Evolutionary conservation across 1,140 invertebrate genomes (phyloP).

Genomic region (Agrypnia vestita): DNA sequence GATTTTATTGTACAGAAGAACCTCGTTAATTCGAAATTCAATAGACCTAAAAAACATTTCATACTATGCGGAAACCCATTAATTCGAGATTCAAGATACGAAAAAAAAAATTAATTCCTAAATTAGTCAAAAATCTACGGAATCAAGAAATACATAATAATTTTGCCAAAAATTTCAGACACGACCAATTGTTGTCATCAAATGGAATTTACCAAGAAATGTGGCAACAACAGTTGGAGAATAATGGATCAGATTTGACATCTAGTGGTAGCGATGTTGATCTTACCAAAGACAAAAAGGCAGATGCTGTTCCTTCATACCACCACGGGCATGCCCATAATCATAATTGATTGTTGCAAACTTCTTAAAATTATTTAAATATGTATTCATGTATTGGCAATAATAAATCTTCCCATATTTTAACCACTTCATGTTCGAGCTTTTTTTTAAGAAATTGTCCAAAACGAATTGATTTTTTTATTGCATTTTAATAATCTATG

Average conservation of each 20-base stretch:
- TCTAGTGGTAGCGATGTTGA: constrained; percentile 43
- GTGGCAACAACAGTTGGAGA: constrained; percentile 90
- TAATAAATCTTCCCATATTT: too few relatives aligned
- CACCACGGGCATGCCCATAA: constrained; percentile 63
- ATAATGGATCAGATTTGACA: constrained; percentile 62
- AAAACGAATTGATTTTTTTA: too few relatives aligned
- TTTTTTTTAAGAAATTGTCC: too few relatives aligned
- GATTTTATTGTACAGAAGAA: background rate
- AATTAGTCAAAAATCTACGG: background rate
- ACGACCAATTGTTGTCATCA: constrained; percentile 83
- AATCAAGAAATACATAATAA: background rate
- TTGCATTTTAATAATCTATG: too few relatives aligned
- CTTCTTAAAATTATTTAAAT: too few relatives aligned
- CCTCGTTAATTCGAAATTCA: background rate
- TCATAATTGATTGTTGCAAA: constrained; percentile 22
- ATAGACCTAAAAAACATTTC: background rate
- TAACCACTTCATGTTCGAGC: too few relatives aligned
- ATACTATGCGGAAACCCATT: too few relatives aligned
- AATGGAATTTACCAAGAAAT: constrained; percentile 87
- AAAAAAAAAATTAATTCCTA: background rate
- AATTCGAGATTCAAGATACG: background rate
- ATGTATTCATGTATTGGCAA: too few relatives aligned
- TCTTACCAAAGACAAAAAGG: background rate
- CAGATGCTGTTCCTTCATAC: background rate
- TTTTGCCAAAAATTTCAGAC: constrained; percentile 71